phyloP scores from a whole-genome alignment of 2,797 vertebrate species.

The Molothrus ater region DNA sequence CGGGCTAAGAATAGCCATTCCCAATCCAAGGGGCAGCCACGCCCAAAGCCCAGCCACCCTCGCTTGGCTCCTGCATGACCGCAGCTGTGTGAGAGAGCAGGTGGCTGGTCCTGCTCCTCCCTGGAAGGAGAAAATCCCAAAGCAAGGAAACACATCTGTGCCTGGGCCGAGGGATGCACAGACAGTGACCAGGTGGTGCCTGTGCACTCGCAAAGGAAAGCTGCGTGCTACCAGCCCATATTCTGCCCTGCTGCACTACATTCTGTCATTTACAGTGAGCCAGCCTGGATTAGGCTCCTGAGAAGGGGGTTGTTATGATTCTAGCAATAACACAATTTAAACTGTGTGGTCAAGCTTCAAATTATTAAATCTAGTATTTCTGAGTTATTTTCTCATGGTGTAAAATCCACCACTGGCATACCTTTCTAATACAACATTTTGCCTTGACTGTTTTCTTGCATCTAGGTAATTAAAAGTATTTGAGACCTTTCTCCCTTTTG shows the following conservation, averaged over 20 bases:
- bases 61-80: background rate
- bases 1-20: background rate
- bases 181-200: background rate
- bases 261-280: background rate
- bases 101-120: fast-evolving
- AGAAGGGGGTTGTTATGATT: background rate
- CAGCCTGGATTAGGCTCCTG: background rate
- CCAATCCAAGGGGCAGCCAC: background rate
- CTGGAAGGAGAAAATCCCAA: background rate
- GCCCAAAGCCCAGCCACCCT: background rate
- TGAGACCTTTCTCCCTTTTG: background rate
- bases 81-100: background rate
- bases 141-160: background rate
- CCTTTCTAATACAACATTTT: background rate
- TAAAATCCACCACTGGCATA: background rate
- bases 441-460: background rate
- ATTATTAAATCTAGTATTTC: background rate
- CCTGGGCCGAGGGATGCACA: background rate
- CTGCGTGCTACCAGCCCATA: background rate
- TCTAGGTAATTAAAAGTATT: background rate
- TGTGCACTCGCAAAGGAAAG: background rate
- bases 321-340: background rate
- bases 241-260: background rate
- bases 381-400: background rate
- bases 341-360: background rate